Evolutionary conservation across 2,113 vertebrate species (phyloP).

Genomic region (Pardalotus punctatus): DNA sequence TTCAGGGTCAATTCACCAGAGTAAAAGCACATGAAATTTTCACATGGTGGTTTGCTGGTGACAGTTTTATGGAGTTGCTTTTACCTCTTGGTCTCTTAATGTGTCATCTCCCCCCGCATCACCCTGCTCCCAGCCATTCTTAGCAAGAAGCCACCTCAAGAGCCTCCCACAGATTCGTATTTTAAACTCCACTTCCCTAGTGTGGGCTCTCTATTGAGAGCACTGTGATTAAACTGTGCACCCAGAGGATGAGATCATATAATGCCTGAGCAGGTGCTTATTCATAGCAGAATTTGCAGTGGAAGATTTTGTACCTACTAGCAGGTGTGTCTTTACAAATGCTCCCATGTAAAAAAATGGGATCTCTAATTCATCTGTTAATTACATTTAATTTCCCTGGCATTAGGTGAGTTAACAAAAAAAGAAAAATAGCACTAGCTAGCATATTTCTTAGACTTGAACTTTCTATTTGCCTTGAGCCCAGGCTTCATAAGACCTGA

Average conservation of each 20-base stretch:
- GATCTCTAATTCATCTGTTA: background rate
- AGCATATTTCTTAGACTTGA: background rate
- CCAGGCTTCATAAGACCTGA: background rate
- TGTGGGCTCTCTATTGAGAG: conserved; percentile 29
- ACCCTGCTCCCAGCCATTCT: background rate
- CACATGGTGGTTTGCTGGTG: background rate
- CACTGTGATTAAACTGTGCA: conserved; percentile 50
- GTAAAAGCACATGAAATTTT: background rate
- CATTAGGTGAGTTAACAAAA: background rate
- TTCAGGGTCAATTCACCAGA: background rate
- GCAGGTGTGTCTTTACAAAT: background rate
- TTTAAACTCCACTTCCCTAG: conserved; percentile 48
- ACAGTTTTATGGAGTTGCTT: background rate
- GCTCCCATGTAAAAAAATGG: background rate
- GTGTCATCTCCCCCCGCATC: background rate
- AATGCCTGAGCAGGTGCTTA: background rate
- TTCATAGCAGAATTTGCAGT: conserved; percentile 6
- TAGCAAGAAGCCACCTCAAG: conserved; percentile 36
- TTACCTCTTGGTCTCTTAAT: background rate
- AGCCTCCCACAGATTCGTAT: conserved; percentile 53
- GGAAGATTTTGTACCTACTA: background rate
- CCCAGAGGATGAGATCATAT: conserved; percentile 49
- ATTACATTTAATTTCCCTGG: background rate
- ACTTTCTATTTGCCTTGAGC: background rate
- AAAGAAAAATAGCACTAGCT: background rate